A percentile compares a stretch with the other conserved stretches of the same genome.
These are phyloP conservation scores for Cololabis saira DNA, from an alignment of 2,113 vertebrate genomes.

Conservation along the genomic window DNA sequence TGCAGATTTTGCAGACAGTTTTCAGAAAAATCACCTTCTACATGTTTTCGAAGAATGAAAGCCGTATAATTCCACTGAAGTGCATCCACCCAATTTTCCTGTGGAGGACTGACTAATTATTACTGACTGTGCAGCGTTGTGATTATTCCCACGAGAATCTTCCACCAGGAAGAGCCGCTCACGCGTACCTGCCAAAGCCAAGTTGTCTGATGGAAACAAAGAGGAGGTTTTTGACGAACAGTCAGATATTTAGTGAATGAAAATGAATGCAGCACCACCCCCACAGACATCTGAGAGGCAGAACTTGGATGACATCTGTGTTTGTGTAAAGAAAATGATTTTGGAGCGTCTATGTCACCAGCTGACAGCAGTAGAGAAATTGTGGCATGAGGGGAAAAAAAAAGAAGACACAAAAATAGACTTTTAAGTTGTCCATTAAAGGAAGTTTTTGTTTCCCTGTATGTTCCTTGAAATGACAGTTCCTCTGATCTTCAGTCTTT, in stretches of 20 bases:
- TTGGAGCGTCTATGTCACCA: conserved; percentile 15
- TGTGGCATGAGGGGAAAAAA: conserved; percentile 19
- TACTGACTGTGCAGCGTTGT: neutral
- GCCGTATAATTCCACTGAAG: too few relatives aligned
- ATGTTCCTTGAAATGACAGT: conserved; percentile 22
- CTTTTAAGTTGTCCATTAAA: conserved; percentile 46
- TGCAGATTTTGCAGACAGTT: too few relatives aligned
- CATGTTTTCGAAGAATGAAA: too few relatives aligned
- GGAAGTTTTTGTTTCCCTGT: conserved; percentile 17
- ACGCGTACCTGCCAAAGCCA: neutral
- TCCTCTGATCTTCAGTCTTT: conserved; percentile 35
- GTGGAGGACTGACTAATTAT: neutral
- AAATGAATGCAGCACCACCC: neutral
- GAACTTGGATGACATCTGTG: conserved; percentile 23
- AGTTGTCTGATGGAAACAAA: neutral
- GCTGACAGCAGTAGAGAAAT: conserved; percentile 30
- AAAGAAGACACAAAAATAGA: conserved; percentile 52
- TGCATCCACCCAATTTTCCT: too few relatives aligned
- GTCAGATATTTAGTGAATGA: conserved; percentile 23
- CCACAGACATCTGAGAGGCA: conserved; percentile 9
- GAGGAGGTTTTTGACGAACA: neutral
- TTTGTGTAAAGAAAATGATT: conserved; percentile 26
- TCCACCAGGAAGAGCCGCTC: neutral
- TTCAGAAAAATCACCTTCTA: too few relatives aligned
- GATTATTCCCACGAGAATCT: neutral